phyloP scores from a whole-genome alignment of 53 echinoderm and acorn worm genomes.

The Paracentrotus lividus region DNA sequence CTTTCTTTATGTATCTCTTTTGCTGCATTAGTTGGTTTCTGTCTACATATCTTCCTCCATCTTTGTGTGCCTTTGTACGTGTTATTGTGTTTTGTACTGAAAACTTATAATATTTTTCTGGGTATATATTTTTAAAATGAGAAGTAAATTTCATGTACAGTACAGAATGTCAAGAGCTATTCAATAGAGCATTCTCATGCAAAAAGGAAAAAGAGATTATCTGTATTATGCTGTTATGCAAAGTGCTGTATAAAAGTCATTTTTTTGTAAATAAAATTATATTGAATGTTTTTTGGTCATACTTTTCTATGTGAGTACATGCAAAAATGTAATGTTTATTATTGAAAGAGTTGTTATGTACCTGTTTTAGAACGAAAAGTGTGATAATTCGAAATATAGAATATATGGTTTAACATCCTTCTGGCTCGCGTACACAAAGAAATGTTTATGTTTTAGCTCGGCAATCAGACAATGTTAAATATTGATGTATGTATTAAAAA shows the following conservation, averaged over 20 bases:
- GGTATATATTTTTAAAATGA: slow-evolving; percentile 61
- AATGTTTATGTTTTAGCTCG: background rate
- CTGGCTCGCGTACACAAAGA: background rate
- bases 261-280: slow-evolving; percentile 47
- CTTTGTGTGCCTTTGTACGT: slow-evolving; percentile 37
- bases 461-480: background rate
- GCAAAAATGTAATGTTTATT: too few relatives aligned
- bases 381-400: background rate
- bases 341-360: too few relatives aligned
- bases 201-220: slow-evolving; percentile 30
- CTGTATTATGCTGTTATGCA: slow-evolving; percentile 12
- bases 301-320: background rate
- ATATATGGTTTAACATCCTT: background rate
- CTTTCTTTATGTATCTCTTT: slow-evolving; percentile 7
- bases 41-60: background rate
- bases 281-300: background rate
- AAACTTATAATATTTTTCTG: slow-evolving; percentile 53
- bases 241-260: slow-evolving; percentile 30
- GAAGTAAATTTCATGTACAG: slow-evolving; percentile 37
- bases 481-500: background rate
- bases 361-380: background rate
- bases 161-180: slow-evolving; percentile 22
- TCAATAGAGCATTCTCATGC: background rate
- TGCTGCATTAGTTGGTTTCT: background rate
- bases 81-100: slow-evolving; percentile 54